phyloP scores from a whole-genome alignment of 1,140 invertebrate species.

The Formica selysi region DNA sequence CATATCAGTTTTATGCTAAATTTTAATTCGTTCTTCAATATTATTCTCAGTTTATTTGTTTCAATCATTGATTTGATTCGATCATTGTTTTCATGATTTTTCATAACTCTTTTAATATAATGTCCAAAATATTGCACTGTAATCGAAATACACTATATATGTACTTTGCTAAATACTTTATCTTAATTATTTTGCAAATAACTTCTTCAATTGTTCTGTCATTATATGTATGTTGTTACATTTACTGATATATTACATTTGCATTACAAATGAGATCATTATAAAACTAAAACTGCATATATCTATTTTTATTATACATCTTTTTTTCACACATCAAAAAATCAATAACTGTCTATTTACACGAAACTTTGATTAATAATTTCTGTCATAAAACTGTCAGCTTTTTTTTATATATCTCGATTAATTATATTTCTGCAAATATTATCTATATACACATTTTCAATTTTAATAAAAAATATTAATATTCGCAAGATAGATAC shows the following conservation, averaged over 20 bases:
- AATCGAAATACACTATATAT: conserved; percentile 3
- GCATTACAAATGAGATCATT: conserved; percentile 17
- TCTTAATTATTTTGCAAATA: conserved; percentile 26
- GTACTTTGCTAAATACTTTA: not conserved
- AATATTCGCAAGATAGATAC: conserved; percentile 21
- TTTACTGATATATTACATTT: conserved; percentile 11
- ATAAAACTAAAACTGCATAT: not conserved
- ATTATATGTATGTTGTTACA: not conserved
- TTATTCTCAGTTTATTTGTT: not conserved
- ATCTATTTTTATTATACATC: conserved; percentile 11
- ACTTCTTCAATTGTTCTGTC: conserved; percentile 13
- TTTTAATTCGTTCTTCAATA: not conserved
- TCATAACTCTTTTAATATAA: conserved; percentile 23
- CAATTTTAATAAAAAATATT: conserved; percentile 43
- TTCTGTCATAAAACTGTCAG: not conserved
- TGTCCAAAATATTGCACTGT: not conserved
- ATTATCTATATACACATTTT: not conserved
- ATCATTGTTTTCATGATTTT: not conserved
- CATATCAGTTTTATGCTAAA: not conserved
- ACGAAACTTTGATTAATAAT: conserved; percentile 40
- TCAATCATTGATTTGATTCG: not conserved
- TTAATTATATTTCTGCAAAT: not conserved
- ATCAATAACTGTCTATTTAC: conserved; percentile 16
- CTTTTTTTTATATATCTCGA: not conserved
- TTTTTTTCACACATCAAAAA: conserved; percentile 1